phyloP scores from a whole-genome alignment of 2,888 invertebrate species.

The Tetrapedia diversipes region DNA sequence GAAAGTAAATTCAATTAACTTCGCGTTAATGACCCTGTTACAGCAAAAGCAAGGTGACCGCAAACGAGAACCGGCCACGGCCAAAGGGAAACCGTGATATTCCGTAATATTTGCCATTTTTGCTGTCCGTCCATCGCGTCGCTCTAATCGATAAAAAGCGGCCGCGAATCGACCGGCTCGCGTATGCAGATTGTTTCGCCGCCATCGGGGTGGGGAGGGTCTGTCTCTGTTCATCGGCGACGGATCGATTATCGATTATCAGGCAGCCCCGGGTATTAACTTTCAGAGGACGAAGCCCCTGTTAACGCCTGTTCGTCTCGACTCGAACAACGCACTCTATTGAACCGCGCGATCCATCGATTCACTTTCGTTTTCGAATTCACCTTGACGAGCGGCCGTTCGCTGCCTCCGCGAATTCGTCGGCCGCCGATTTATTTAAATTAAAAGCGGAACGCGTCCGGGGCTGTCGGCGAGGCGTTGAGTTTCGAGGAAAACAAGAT shows the following conservation, averaged over 20 bases:
- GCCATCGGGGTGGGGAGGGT: too few species aligned
- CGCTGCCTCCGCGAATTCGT: not conserved
- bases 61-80: not conserved
- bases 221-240: slow-evolving; percentile 37
- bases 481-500: slow-evolving; percentile 13
- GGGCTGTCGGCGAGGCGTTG: not conserved
- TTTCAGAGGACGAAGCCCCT: slow-evolving; percentile 48
- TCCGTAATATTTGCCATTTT: slow-evolving; percentile 21
- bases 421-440: not conserved
- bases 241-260: slow-evolving; percentile 59
- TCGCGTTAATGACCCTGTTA: not conserved
- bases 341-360: slow-evolving; percentile 20
- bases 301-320: slow-evolving; percentile 22
- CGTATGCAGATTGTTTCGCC: slow-evolving; percentile 41
- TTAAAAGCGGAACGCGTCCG: not conserved
- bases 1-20: not conserved
- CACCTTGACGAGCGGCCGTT: not conserved
- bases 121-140: not conserved
- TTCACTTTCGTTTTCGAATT: slow-evolving; percentile 44
- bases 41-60: not conserved
- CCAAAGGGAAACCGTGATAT: too few species aligned
- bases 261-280: slow-evolving; percentile 41
- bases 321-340: slow-evolving; percentile 26
- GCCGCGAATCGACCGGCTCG: slow-evolving; percentile 33
- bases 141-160: slow-evolving; percentile 28